phyloP scores from a whole-genome alignment of 2,797 vertebrate genomes.

The Echeneis naucrates region DNA sequence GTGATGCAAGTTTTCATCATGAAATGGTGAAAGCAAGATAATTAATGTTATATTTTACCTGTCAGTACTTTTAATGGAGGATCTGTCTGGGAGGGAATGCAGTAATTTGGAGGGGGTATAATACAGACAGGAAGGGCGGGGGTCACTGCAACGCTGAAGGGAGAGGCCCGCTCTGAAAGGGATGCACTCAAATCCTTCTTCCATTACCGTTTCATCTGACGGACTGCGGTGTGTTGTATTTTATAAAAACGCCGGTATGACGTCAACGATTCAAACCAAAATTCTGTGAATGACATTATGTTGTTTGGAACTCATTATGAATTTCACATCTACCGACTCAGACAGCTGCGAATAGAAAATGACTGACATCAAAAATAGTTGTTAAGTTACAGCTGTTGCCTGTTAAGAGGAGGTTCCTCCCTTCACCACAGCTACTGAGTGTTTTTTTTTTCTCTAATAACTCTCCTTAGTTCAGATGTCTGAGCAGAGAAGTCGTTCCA shows the following conservation, averaged over 20 bases:
- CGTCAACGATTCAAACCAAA: background rate
- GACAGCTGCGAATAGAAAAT: conserved; percentile 18
- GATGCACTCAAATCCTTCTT: background rate
- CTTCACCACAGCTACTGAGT: conserved; percentile 33
- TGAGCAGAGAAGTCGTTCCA: conserved; percentile 33
- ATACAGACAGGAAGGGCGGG: background rate
- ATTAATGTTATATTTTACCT: too few relatives aligned
- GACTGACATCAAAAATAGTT: conserved; percentile 22
- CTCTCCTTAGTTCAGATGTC: conserved; percentile 28
- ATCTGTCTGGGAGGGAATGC: background rate
- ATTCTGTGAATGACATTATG: background rate
- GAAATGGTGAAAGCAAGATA: too few relatives aligned
- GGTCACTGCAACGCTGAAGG: background rate
- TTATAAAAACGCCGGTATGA: background rate
- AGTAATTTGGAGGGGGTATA: background rate
- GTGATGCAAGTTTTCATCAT: too few relatives aligned
- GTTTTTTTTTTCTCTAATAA: conserved; percentile 22
- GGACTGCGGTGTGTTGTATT: background rate
- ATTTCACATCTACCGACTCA: conserved; percentile 6
- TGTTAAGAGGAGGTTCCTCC: conserved; percentile 25
- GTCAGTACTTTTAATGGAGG: too few relatives aligned
- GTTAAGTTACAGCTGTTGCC: conserved; percentile 14
- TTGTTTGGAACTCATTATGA: background rate
- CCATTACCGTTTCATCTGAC: background rate
- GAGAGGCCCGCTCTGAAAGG: background rate